Conservation (phyloP, 2,113 vertebrate species). For the Mus spicilegus region DNA sequence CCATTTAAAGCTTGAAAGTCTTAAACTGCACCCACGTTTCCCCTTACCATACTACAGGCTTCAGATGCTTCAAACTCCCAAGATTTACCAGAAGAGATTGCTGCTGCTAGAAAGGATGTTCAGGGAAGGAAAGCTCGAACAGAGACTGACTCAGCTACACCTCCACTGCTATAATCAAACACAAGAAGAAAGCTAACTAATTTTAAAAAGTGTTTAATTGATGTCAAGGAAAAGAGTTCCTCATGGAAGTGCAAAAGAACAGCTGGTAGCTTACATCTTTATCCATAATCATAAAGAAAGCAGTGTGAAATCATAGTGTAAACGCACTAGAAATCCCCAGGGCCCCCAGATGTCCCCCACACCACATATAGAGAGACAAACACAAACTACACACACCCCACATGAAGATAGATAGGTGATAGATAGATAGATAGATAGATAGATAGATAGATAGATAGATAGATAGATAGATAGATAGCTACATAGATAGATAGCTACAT, state of each 20-base stretch:
- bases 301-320: not conserved
- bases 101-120: not conserved
- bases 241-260: not conserved
- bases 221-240: not conserved
- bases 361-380: not conserved
- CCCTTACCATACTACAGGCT: not conserved
- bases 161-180: not conserved
- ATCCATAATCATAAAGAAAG: not conserved
- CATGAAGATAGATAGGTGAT: not conserved
- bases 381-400: not conserved
- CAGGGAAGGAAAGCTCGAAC: not conserved
- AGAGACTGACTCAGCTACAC: not conserved
- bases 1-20: not conserved
- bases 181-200: not conserved
- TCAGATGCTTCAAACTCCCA: not conserved
- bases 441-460: not conserved
- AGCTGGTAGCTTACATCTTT: not conserved
- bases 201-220: not conserved
- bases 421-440: not conserved
- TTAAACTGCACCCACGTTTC: not conserved
- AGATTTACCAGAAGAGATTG: not conserved
- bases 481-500: not conserved
- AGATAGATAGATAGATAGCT: not conserved
- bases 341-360: rapidly evolving
- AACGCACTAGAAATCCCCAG: not conserved